Conservation (phyloP, 37 sponge, comb jelly and placozoan genomes). For the Corticium candelabrum region DNA sequence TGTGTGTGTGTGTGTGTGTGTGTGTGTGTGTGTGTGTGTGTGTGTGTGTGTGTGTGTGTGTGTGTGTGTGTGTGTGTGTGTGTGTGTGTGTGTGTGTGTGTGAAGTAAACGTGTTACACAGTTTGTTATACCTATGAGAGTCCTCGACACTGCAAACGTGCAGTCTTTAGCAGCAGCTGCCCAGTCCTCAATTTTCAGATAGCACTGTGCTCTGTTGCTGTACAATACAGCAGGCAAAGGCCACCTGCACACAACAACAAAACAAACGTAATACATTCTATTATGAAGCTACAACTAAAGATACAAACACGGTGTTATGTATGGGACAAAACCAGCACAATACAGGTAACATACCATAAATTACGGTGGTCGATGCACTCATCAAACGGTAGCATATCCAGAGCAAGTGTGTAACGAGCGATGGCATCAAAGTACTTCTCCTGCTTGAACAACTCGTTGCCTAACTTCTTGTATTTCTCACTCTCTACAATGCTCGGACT, state of each 20-base stretch:
- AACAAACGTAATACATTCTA: not conserved
- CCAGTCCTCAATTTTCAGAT: not conserved
- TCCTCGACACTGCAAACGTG: not conserved
- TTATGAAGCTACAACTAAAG: conserved; percentile 1
- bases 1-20: no score
- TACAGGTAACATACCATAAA: no score
- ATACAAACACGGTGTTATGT: no score
- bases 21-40: no score
- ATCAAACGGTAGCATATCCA: not conserved
- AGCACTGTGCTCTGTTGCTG: not conserved
- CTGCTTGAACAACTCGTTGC: not conserved
- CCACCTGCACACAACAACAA: not conserved
- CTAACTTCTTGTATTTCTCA: not conserved
- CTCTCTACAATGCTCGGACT: not conserved
- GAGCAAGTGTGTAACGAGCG: not conserved
- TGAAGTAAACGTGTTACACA: no score
- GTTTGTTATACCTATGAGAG: not conserved
- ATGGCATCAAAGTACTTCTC: not conserved
- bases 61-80: no score
- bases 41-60: no score
- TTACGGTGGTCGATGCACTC: no score
- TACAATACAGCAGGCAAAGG: not conserved
- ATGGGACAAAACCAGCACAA: no score
- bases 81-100: no score
- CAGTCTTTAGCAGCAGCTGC: not conserved